These are phyloP conservation scores for Dryobota labecula DNA, from an alignment of 2,888 invertebrate species.

Conservation along the genomic window DNA sequence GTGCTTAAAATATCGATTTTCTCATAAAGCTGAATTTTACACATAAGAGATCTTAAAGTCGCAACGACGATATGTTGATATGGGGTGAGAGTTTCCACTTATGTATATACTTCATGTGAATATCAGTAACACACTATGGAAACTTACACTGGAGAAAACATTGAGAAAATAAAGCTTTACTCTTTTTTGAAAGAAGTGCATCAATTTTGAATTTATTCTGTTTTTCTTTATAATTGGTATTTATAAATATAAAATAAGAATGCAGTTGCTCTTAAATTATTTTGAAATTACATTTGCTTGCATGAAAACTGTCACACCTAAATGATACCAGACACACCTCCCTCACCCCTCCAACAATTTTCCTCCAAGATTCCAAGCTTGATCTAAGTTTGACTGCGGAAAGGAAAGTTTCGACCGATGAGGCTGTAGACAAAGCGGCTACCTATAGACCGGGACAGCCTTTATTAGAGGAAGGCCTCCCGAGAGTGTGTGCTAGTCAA, in stretches of 20 bases:
- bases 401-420: slow-evolving; percentile 87
- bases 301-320: slow-evolving; percentile 69
- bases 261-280: not conserved
- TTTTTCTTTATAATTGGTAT: not conserved
- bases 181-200: not conserved
- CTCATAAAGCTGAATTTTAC: no score
- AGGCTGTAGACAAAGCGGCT: slow-evolving; percentile 84
- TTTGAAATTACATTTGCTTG: no score
- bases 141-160: not conserved
- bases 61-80: no score
- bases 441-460: slow-evolving; percentile 77
- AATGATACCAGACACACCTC: slow-evolving; percentile 69
- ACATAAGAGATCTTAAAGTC: no score
- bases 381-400: slow-evolving; percentile 89
- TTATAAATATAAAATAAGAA: not conserved
- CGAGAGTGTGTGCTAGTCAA: slow-evolving; percentile 73
- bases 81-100: not conserved
- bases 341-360: slow-evolving; percentile 42
- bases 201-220: not conserved
- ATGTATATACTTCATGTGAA: not conserved
- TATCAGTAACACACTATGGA: not conserved
- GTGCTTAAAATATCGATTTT: no score
- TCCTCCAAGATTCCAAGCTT: slow-evolving; percentile 77
- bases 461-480: slow-evolving; percentile 80
- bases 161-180: no score